Conservation (phyloP, 2,113 vertebrate genomes). For the Sminthopsis crassicaudata region DNA sequence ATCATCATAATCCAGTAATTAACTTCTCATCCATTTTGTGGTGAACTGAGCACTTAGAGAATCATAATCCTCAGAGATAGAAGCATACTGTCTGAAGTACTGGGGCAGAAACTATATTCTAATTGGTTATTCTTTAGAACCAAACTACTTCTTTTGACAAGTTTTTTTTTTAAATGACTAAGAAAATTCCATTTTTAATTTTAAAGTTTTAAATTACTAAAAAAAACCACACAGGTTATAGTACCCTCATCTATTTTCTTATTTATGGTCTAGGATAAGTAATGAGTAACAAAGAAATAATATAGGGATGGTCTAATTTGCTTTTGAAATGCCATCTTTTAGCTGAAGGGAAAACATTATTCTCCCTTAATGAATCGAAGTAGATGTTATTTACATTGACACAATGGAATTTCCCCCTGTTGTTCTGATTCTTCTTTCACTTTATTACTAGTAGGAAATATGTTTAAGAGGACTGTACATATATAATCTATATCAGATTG, state of each 20-base stretch:
- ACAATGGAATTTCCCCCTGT: slow-evolving; percentile 10
- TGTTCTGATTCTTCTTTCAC: too few species aligned
- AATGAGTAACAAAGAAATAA: slow-evolving; percentile 69
- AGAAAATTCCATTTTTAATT: slow-evolving; percentile 41
- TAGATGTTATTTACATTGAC: slow-evolving; percentile 77
- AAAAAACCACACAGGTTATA: slow-evolving; percentile 33
- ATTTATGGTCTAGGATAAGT: slow-evolving; percentile 66
- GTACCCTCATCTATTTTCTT: slow-evolving; percentile 51
- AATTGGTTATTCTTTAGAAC: slow-evolving; percentile 11
- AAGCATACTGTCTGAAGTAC: neutral
- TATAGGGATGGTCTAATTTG: slow-evolving; percentile 69
- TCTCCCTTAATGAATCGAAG: slow-evolving; percentile 77
- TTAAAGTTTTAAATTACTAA: slow-evolving; percentile 46
- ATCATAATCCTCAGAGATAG: neutral
- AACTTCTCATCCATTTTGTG: neutral
- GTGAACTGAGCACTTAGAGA: neutral
- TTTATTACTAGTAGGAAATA: too few species aligned
- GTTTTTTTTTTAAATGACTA: slow-evolving; percentile 37
- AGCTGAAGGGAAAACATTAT: slow-evolving; percentile 78
- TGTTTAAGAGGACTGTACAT: too few species aligned
- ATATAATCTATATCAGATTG: too few species aligned
- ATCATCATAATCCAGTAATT: neutral
- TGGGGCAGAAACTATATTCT: neutral
- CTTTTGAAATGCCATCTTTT: slow-evolving; percentile 74
- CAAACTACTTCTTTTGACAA: neutral